Evolutionary conservation across 2,888 invertebrate species (phyloP), one percentile per base, ranked within the genome.

Genomic region (Leptarthrus brevirostris): DNA sequence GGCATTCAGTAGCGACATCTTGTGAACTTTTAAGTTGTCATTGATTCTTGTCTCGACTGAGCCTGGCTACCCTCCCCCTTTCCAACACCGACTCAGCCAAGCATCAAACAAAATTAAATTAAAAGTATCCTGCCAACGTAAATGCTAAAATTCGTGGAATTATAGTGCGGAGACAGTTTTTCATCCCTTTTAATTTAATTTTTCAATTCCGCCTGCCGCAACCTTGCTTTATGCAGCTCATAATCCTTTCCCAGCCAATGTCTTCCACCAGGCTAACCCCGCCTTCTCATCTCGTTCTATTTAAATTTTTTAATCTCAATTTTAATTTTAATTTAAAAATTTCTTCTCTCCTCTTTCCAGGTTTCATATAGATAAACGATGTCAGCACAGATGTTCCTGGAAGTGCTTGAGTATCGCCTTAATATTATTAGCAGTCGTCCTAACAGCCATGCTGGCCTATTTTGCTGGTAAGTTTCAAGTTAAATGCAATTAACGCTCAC

Each of bases 351-450:
- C 77, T 64, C 76, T 18, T 74, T 78, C 8, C 82, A 85, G 85
- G 86, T 95, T 95, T 88, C 94, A 95, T 89, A 94, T 95, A 88
- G 94, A 95, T 88, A 96, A 96, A 87, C 91, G 94, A 80, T 95
- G 94, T 87, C 94, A 93, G 86, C 94, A 94, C 86, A 90, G 95
- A 80, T 97, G 97, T 89, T 94, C 96, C 84, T 97, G 97, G 97
- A 95, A 96, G 87, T 97, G 96, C 86, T 92, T 95, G 85, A 95
- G 95, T 86, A 94, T 97, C 86, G 92, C 93, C 81, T 92, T 97
- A 87, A 95, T 97, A 86, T 90, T 96, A 84, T 89, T 97, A 81
- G 92, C 93, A 83, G 93, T 96, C 83, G 92, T 93, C 81, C 90
- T 97, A 82, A 92, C 94, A 81, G 96, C 96, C 79, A 95, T 96